These are phyloP conservation scores for Noctua janthina DNA, from an alignment of 2,888 invertebrate genomes.

Conservation along the genomic window DNA sequence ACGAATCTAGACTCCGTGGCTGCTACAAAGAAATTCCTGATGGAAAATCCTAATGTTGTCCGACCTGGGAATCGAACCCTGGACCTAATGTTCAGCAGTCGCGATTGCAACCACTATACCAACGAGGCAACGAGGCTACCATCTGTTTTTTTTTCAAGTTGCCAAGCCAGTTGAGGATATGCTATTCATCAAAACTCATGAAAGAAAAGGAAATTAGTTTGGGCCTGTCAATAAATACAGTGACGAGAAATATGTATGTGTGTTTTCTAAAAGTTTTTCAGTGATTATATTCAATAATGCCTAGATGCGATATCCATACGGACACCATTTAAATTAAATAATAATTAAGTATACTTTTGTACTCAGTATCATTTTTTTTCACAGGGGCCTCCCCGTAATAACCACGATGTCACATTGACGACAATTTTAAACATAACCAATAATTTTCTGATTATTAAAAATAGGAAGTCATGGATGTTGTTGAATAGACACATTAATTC, in stretches of 20 bases:
- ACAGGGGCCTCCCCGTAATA: not conserved
- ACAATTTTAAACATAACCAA: conserved; percentile 16
- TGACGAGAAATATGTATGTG: too few species aligned
- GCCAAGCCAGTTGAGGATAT: not conserved
- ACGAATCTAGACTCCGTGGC: too few species aligned
- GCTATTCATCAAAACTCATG: not conserved
- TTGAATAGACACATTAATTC: conserved; percentile 31
- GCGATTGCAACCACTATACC: too few species aligned
- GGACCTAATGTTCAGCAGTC: too few species aligned
- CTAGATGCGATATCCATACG: not conserved
- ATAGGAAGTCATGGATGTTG: conserved; percentile 7
- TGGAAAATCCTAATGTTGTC: too few species aligned
- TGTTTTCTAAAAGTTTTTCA: not conserved
- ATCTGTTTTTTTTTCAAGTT: not conserved
- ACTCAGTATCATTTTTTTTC: not conserved
- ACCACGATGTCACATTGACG: not conserved
- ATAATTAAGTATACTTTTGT: not conserved
- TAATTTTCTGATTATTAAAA: conserved; percentile 38
- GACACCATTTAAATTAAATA: not conserved
- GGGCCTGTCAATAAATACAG: not conserved
- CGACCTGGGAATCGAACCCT: too few species aligned
- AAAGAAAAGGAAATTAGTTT: not conserved
- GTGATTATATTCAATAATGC: not conserved
- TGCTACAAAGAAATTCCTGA: too few species aligned
- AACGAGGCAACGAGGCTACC: too few species aligned